phyloP scores from a whole-genome alignment of 2,888 invertebrate species.

The Cantharis flavilabris region DNA sequence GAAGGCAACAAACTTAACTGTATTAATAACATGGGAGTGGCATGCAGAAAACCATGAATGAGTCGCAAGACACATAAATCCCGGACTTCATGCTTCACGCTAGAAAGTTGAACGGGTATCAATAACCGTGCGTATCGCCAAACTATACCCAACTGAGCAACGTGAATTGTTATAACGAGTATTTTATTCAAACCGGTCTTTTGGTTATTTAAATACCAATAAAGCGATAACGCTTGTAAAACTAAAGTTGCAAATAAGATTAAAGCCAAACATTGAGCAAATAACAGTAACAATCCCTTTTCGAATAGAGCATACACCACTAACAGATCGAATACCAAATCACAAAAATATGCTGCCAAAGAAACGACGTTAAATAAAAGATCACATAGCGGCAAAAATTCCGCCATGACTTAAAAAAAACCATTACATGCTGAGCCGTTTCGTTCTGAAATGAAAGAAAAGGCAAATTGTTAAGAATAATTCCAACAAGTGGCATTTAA shows the following conservation, averaged over 20 bases:
- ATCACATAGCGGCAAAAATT: conserved; percentile 90
- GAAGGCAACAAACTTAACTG: conserved; percentile 69
- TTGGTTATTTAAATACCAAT: conserved; percentile 70
- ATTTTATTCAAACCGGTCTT: conserved; percentile 56
- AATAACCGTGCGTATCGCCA: conserved; percentile 86
- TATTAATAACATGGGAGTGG: conserved; percentile 84
- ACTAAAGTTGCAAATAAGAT: conserved; percentile 75
- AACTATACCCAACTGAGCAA: conserved; percentile 71
- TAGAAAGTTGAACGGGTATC: conserved; percentile 79
- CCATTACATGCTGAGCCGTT: conserved; percentile 50
- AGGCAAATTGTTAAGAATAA: not conserved
- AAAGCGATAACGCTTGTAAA: conserved; percentile 75
- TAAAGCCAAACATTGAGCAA: conserved; percentile 70
- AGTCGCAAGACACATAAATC: conserved; percentile 77
- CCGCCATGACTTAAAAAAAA: conserved; percentile 62
- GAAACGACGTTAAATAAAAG: conserved; percentile 90
- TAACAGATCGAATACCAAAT: conserved; percentile 86
- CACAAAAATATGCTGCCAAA: conserved; percentile 87
- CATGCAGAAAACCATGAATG: conserved; percentile 86
- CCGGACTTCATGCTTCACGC: conserved; percentile 82
- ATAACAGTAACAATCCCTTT: conserved; percentile 66
- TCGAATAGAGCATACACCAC: conserved; percentile 83
- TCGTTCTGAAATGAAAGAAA: not conserved
- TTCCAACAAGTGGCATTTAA: not conserved
- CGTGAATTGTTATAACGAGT: conserved; percentile 65